These are phyloP conservation scores for Thripadectes ignobilis DNA, from an alignment of 2,797 vertebrate genomes.

Conservation along the genomic window DNA sequence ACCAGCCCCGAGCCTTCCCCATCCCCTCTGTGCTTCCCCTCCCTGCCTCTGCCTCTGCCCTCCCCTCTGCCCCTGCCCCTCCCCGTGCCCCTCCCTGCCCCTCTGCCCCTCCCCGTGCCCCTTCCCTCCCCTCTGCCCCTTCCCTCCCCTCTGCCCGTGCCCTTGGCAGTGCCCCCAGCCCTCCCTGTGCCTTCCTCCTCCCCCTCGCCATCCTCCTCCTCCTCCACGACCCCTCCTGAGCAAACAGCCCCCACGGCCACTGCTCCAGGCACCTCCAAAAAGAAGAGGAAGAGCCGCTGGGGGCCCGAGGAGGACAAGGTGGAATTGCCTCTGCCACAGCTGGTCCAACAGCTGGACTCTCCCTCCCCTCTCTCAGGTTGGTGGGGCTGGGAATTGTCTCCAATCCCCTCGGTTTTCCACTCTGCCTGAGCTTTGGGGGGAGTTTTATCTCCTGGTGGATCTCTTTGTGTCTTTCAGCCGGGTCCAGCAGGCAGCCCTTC, in stretches of 20 bases:
- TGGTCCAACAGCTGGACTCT: conserved; percentile 67
- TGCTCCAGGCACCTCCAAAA: conserved; percentile 75
- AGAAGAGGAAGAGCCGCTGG: conserved; percentile 96
- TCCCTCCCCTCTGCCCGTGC: not conserved
- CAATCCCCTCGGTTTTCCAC: not conserved
- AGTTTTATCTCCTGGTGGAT: not conserved
- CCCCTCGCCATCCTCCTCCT: not conserved
- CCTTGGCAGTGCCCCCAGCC: not conserved
- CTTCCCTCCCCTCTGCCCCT: accelerated
- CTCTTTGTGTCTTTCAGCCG: not conserved
- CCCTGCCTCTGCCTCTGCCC: not conserved
- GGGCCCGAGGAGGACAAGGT: conserved; percentile 94
- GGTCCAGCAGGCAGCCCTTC: not conserved
- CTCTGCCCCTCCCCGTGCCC: not conserved
- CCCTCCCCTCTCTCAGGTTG: conserved; percentile 77
- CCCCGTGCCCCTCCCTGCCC: not conserved
- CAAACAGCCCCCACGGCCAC: not conserved
- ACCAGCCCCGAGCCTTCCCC: conserved; percentile 30
- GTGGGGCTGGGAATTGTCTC: not conserved
- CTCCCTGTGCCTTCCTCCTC: not conserved
- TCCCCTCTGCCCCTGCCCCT: not conserved
- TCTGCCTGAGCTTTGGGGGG: not conserved
- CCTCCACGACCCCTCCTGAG: not conserved
- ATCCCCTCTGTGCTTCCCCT: not conserved
- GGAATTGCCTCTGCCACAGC: conserved; percentile 81